A percentile compares a stretch with the other conserved stretches of the same genome.
Evolutionary conservation across 1,140 invertebrate genomes (phyloP).

Genomic region (Drosophila lini): DNA sequence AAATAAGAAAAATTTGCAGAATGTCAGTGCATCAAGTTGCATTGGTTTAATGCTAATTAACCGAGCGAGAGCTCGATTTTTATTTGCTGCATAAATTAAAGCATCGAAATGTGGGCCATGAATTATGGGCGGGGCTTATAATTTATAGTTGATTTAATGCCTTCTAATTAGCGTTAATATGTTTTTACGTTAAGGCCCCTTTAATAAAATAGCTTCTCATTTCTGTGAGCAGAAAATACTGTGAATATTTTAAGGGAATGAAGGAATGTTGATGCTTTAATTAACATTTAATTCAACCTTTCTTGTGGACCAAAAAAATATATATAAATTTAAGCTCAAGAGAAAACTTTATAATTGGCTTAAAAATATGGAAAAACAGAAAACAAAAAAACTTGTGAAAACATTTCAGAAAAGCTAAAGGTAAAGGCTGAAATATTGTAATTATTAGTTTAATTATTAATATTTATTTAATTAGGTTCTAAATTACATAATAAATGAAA

Average conservation of each 20-base stretch:
- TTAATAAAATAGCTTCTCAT: too few relatives aligned
- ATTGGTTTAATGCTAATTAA: slow-evolving; percentile 16
- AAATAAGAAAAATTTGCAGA: not conserved
- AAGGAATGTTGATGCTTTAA: not conserved
- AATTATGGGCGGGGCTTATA: slow-evolving; percentile 3
- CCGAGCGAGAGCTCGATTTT: not conserved
- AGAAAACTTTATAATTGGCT: slow-evolving; percentile 9
- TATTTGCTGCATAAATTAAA: slow-evolving; percentile 7
- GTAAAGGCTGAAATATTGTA: not conserved
- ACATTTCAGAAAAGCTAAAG: not conserved
- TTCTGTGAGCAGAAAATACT: not conserved
- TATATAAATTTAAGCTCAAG: not conserved
- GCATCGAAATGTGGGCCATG: not conserved
- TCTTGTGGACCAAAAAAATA: not conserved
- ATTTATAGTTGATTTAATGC: slow-evolving; percentile 45
- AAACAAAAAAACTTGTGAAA: not conserved
- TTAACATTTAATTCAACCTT: not conserved
- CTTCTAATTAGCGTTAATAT: slow-evolving; percentile 35
- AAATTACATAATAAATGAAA: not conserved
- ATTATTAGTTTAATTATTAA: not conserved
- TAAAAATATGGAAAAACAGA: not conserved
- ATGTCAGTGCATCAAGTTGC: not conserved
- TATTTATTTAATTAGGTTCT: not conserved
- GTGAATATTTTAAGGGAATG: not conserved
- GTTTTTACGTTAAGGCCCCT: slow-evolving; percentile 2